These are phyloP conservation scores for Drosophila albomicans DNA, from an alignment of 1,140 invertebrate genomes.

Conservation along the genomic window DNA sequence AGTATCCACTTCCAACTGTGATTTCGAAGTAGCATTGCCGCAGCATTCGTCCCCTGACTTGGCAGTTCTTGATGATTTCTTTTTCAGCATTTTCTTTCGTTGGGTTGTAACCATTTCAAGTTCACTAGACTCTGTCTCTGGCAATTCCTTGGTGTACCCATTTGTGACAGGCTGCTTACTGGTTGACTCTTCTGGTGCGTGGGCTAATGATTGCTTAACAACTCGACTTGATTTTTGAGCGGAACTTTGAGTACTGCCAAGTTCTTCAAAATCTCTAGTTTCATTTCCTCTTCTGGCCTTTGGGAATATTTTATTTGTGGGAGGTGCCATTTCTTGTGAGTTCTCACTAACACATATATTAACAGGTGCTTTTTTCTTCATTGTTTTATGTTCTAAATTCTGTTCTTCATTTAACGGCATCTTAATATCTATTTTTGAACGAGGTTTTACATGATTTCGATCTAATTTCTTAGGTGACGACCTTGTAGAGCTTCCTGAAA, in stretches of 20 bases:
- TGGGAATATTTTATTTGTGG: background rate
- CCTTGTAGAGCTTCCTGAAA: background rate
- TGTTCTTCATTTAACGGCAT: background rate
- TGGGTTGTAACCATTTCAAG: background rate
- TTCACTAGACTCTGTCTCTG: constrained; percentile 10
- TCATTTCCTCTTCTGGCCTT: background rate
- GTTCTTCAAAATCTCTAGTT: constrained; percentile 3
- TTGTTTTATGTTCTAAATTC: background rate
- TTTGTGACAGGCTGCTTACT: background rate
- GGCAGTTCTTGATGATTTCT: background rate
- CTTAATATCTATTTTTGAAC: constrained; percentile 2
- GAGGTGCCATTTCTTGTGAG: background rate
- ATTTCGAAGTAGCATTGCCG: background rate
- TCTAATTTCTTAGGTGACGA: constrained; percentile 6
- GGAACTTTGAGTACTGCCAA: background rate
- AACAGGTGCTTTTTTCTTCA: background rate
- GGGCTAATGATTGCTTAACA: background rate
- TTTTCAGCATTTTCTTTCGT: background rate
- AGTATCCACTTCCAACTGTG: background rate
- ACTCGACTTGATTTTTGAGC: background rate
- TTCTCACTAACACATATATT: background rate
- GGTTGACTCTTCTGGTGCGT: background rate
- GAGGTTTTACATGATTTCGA: background rate
- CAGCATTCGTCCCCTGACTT: background rate
- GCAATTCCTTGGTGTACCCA: background rate